Conservation (phyloP, 2,797 vertebrate genomes). For the Malacoraja senta region DNA sequence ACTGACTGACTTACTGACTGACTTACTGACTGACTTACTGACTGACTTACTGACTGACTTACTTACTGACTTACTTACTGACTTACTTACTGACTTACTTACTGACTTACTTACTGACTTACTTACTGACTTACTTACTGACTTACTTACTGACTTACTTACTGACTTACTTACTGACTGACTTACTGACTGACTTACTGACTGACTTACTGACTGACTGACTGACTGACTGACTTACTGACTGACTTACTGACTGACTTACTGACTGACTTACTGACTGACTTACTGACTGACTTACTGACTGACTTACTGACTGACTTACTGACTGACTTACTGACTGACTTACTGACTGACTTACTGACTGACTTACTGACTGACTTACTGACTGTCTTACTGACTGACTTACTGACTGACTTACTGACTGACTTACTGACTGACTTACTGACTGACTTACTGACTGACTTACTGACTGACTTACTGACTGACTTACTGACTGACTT, state of each 20-base stretch:
- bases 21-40: background rate
- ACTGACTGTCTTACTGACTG: background rate
- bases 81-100: background rate
- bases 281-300: no score
- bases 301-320: no score
- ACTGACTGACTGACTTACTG: constrained; percentile 25
- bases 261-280: no score
- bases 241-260: no score
- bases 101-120: background rate
- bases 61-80: background rate
- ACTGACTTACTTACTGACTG: background rate
- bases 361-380: constrained; percentile 7
- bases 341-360: constrained; percentile 14
- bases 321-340: background rate
- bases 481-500: no score
- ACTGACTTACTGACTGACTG: constrained; percentile 17
- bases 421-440: background rate
- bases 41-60: constrained; percentile 3
- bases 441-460: no score
- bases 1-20: background rate
- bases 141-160: background rate
- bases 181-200: background rate
- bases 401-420: background rate
- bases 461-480: no score
- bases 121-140: no score